These are phyloP conservation scores for Leptosomus discolor DNA, from an alignment of 2,113 vertebrate genomes.

Conservation along the genomic window DNA sequence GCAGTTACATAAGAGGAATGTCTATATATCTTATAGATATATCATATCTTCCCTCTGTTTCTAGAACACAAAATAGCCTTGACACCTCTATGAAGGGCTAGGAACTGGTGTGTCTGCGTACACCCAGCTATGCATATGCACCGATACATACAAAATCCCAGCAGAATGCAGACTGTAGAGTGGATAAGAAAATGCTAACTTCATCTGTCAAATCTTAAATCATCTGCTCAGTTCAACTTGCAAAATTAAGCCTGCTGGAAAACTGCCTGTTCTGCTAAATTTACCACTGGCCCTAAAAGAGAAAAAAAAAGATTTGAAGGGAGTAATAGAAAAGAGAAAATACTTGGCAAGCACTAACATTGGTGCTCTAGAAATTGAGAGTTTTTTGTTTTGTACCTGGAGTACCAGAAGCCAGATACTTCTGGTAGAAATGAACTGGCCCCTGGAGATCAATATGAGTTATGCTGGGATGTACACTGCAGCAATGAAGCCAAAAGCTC, in stretches of 20 bases:
- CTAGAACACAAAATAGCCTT: not conserved
- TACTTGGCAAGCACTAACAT: not conserved
- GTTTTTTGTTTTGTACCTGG: conserved; percentile 29
- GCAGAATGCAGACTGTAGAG: not conserved
- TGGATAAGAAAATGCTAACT: not conserved
- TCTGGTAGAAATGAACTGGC: not conserved
- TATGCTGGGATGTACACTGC: not conserved
- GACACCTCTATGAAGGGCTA: not conserved
- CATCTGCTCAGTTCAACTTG: not conserved
- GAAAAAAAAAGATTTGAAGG: not conserved
- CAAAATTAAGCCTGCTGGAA: not conserved
- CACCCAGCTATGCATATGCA: not conserved
- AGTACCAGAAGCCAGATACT: conserved; percentile 22
- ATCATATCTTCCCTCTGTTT: not conserved
- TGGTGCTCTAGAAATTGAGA: not conserved
- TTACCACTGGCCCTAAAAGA: not conserved
- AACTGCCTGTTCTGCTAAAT: not conserved
- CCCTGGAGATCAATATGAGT: not conserved
- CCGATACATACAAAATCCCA: not conserved
- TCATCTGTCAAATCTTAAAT: not conserved
- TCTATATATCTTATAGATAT: too few species aligned
- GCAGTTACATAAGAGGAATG: not conserved
- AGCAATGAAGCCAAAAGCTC: not conserved
- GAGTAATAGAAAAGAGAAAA: not conserved
- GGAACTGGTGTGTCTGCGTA: not conserved